Percentiles rank a stretch among this genome's conserved stretches.
These are phyloP conservation scores for Xerus inauris DNA, from an alignment of 2,113 vertebrate genomes.

Conservation along the genomic window DNA sequence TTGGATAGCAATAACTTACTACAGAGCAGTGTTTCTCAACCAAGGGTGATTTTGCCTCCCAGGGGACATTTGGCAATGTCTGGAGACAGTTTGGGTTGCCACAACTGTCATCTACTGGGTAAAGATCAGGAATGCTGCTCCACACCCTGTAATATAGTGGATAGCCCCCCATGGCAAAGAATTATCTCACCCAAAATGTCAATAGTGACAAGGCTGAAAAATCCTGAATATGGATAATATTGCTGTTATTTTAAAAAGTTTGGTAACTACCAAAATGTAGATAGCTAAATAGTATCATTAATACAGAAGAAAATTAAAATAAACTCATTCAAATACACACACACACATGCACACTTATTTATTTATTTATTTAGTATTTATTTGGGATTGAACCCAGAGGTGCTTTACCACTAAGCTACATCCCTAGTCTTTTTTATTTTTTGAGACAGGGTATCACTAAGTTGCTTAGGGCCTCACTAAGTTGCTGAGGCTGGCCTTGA, in stretches of 20 bases:
- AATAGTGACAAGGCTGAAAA: not conserved
- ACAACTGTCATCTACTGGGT: not conserved
- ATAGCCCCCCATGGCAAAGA: not conserved
- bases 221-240: not conserved
- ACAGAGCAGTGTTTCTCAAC: constrained; percentile 3
- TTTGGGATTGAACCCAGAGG: no score
- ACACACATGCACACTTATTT: no score
- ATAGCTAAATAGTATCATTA: not conserved
- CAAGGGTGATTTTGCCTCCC: not conserved
- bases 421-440: no score
- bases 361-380: no score
- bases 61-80: constrained; percentile 27
- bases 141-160: not conserved
- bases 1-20: constrained; percentile 55
- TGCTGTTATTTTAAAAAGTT: not conserved
- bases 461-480: no score
- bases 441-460: no score
- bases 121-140: not conserved
- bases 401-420: no score
- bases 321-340: not conserved
- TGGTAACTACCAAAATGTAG: not conserved
- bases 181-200: not conserved
- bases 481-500: no score
- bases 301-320: not conserved
- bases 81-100: constrained; percentile 50